These are phyloP conservation scores for Synergus japonicus DNA, from an alignment of 2,888 invertebrate species.

Conservation along the genomic window DNA sequence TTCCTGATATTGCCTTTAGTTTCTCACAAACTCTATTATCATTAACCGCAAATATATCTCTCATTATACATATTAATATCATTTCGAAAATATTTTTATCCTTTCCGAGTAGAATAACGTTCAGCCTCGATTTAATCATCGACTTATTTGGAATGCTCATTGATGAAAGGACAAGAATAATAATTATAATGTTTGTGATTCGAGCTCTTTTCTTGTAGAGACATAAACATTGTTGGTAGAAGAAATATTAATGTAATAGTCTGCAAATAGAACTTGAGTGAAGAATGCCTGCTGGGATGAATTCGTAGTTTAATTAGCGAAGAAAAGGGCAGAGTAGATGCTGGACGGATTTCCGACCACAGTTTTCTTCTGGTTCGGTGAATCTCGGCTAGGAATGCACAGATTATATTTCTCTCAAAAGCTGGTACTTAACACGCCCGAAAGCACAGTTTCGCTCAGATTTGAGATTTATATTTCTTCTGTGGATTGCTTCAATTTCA, in stretches of 20 bases:
- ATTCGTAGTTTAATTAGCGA: constrained; percentile 17
- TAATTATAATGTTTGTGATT: not conserved
- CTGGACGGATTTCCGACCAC: constrained; percentile 21
- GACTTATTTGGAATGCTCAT: no score
- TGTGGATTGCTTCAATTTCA: constrained; percentile 1
- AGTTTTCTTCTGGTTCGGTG: constrained; percentile 24
- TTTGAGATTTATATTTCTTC: constrained; percentile 24
- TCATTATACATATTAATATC: not conserved
- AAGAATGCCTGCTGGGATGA: constrained; percentile 10
- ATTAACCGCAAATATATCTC: no score
- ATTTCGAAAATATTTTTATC: not conserved
- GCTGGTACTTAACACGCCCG: constrained; percentile 17
- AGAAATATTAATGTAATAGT: constrained; percentile 17
- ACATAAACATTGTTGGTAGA: not conserved
- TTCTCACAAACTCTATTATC: not conserved
- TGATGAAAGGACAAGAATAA: not conserved
- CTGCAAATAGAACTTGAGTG: constrained; percentile 10
- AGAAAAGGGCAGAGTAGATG: constrained; percentile 12
- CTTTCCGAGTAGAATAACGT: not conserved
- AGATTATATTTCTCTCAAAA: constrained; percentile 19
- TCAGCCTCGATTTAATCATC: no score
- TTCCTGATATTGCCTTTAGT: not conserved
- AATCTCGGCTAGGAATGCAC: constrained; percentile 15
- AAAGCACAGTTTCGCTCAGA: constrained; percentile 15
- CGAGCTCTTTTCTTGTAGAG: not conserved